Evolutionary conservation across 2,888 invertebrate genomes (phyloP), one percentile per base, ranked within the genome.

Genomic region (Rapana venosa): DNA sequence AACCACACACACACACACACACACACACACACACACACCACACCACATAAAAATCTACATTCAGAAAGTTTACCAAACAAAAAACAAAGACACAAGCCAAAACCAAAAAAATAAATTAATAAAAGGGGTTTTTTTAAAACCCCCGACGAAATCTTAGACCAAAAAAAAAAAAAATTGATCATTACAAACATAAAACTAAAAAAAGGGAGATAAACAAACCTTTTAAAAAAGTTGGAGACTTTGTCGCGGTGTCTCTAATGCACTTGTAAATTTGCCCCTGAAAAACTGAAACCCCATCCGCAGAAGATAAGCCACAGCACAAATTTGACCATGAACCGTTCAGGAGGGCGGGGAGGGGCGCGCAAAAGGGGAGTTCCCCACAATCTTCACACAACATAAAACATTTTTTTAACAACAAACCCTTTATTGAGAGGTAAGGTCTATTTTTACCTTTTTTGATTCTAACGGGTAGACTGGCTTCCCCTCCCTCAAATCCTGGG

Each of bases 291-390:
- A 98, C 92, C 98, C 98, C 98, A 99, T 98, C 96, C 99, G 94
- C 98, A 98, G 97, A 99, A 99, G 96, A 99, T 98, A 94, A 99
- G 97, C 99, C 99, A 99, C 97, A 99, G 99, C 93, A 99, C 98
- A 96, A 99, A 97, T 97, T 99, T 99, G 95, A 99, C 99, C 96
- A 99, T 97, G 95, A 99, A 97, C 93, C 99, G 97, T 99, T 99
- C 97, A 98, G 98, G 97, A 99, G 99, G 97, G 98, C 98, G 94
- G 99, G 99, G 96, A 99, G n/a, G 99, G 94, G 99, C 99, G 97
- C 98, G 47, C 98, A 99, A 98, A 94, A 99, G n/a, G 97, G 94
- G 99, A 99, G 97, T 99, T 47, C 47, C 2, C 47, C 47, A 47
- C 47, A 47, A 47, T 47, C 47, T 47, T 47, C 47, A 47, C 47